Evolutionary conservation across 1,140 invertebrate genomes (phyloP).

Genomic region (Oncopeltus fasciatus): DNA sequence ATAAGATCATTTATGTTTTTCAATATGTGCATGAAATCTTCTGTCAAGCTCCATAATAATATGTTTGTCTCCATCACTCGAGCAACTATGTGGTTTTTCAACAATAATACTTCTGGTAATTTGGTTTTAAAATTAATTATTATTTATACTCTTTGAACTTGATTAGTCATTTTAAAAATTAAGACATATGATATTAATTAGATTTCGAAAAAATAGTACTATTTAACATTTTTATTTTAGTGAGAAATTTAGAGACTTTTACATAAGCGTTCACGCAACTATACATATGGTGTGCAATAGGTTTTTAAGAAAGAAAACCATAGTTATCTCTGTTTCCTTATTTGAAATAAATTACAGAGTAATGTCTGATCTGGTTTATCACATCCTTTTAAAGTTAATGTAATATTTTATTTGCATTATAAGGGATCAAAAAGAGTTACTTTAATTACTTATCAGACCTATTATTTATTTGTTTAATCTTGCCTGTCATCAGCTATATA

Average conservation of each 20-base stretch:
- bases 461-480: too few species aligned
- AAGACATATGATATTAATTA: background rate
- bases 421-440: too few species aligned
- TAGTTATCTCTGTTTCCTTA: too few species aligned
- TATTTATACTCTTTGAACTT: background rate
- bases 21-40: conserved; percentile 60
- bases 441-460: too few species aligned
- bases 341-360: too few species aligned
- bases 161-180: background rate
- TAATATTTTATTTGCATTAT: too few species aligned
- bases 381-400: too few species aligned
- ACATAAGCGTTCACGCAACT: too few species aligned
- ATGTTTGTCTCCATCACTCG: conserved; percentile 72
- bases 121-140: background rate
- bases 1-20: conserved; percentile 58
- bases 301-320: too few species aligned
- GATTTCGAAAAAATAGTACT: background rate
- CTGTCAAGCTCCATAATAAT: conserved; percentile 62
- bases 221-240: background rate
- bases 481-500: too few species aligned
- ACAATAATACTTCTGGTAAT: conserved; percentile 55
- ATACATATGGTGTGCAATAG: too few species aligned
- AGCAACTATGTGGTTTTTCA: conserved; percentile 78
- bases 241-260: background rate
- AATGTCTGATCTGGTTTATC: too few species aligned